phyloP scores from a whole-genome alignment of 2,888 invertebrate species.

The Platycheirus albimanus region DNA sequence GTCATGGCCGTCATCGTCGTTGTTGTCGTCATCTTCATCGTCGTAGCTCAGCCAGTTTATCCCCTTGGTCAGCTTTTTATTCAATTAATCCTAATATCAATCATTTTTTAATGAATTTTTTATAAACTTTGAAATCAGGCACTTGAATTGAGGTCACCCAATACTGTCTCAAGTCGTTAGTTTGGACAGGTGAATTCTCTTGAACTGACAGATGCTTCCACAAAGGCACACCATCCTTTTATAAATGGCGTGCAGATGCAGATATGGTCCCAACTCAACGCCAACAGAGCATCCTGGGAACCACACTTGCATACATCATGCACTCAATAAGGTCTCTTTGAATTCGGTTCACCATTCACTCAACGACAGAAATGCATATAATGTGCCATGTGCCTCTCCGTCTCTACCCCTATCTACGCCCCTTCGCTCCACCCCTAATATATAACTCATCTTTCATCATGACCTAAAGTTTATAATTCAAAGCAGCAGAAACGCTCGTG shows the following conservation, averaged over 20 bases:
- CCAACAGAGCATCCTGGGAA: background rate
- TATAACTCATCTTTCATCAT: constrained; percentile 17
- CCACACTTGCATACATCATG: constrained; percentile 53
- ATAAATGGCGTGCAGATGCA: constrained; percentile 10
- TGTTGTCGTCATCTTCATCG: background rate
- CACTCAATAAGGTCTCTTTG: constrained; percentile 71
- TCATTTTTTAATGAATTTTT: constrained; percentile 46
- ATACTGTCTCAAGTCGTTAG: constrained; percentile 38
- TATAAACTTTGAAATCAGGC: constrained; percentile 25
- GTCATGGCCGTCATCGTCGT: background rate
- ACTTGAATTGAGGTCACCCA: constrained; percentile 44
- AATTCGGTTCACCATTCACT: constrained; percentile 66
- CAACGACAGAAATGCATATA: constrained; percentile 46
- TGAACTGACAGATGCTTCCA: background rate
- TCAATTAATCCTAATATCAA: constrained; percentile 66
- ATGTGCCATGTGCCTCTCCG: too few species aligned
- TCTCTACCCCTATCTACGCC: constrained; percentile 4
- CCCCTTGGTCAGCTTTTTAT: constrained; percentile 22
- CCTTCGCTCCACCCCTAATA: background rate
- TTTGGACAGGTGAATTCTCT: background rate
- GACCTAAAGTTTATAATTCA: constrained; percentile 57
- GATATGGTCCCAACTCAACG: too few species aligned
- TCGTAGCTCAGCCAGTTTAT: background rate
- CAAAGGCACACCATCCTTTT: constrained; percentile 4
- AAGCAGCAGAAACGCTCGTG: too few species aligned